phyloP scores from a whole-genome alignment of 2,888 invertebrate genomes.

The Actias luna region DNA sequence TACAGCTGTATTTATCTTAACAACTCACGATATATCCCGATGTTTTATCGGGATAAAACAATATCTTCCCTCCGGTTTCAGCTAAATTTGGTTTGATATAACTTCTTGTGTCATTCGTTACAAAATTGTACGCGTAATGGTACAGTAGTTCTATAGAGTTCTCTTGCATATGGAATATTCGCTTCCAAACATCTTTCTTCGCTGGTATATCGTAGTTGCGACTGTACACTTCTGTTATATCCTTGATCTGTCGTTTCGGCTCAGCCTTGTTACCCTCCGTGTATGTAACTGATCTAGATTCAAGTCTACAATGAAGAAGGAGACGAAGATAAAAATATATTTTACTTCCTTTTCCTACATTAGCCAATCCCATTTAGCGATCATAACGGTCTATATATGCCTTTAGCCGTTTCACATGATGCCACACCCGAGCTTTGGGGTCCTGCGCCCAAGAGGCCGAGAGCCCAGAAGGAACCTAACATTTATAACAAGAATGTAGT shows the following conservation, averaged over 20 bases:
- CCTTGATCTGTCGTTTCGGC: constrained; percentile 58
- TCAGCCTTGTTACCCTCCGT: constrained; percentile 56
- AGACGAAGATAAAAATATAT: neutral
- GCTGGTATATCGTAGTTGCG: constrained; percentile 81
- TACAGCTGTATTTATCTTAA: neutral
- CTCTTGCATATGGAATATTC: constrained; percentile 83
- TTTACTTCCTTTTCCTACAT: neutral
- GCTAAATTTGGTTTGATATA: constrained; percentile 86
- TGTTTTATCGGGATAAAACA: constrained; percentile 84
- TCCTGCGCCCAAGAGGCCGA: too few species aligned
- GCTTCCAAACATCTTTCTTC: constrained; percentile 83
- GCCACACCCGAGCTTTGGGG: too few species aligned
- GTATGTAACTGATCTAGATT: constrained; percentile 58
- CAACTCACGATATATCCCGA: constrained; percentile 84
- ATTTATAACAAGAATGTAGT: too few species aligned
- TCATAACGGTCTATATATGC: too few species aligned
- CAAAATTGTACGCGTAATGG: constrained; percentile 83
- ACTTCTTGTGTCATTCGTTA: constrained; percentile 83
- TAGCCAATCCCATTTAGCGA: too few species aligned
- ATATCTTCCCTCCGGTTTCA: constrained; percentile 85
- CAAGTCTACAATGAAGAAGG: constrained; percentile 45
- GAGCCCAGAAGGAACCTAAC: too few species aligned
- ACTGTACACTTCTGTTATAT: constrained; percentile 83
- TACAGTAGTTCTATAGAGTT: constrained; percentile 83
- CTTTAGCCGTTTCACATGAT: too few species aligned